Conservation (phyloP, 35 echinoderm and acorn worm genomes). For the Strongylocentrotus purpuratus region DNA sequence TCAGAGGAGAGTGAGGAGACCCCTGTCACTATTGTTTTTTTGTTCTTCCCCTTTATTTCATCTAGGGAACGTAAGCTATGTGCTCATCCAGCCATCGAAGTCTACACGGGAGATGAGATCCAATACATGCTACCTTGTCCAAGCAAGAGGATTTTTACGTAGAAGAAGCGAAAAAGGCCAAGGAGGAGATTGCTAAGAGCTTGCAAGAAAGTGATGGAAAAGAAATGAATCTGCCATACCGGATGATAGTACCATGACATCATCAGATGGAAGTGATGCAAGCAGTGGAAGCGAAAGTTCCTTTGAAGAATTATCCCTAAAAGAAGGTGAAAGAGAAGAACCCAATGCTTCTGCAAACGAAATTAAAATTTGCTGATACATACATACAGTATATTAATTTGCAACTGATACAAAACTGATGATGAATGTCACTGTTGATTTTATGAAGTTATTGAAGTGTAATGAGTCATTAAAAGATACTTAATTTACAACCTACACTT, state of each 20-base stretch:
- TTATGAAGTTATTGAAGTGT: no score
- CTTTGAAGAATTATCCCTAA: conserved; percentile 33
- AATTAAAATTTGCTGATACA: neutral
- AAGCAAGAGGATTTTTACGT: conserved; percentile 94
- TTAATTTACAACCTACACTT: no score
- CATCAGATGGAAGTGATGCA: neutral
- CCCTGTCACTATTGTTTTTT: neutral
- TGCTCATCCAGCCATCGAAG: conserved; percentile 84
- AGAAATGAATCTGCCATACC: neutral
- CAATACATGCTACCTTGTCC: conserved; percentile 81
- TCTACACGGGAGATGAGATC: conserved; percentile 70
- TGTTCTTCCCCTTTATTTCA: neutral
- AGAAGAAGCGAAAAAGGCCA: conserved; percentile 61
- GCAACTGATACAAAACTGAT: no score
- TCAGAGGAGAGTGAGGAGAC: neutral
- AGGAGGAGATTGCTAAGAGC: conserved; percentile 12
- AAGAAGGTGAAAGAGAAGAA: conserved; percentile 9
- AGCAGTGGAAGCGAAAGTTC: conserved; percentile 37
- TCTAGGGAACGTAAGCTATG: conserved; percentile 77
- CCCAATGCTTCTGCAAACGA: neutral
- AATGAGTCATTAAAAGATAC: no score
- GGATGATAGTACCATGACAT: neutral
- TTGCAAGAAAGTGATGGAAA: neutral
- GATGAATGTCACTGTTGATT: no score
- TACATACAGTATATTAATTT: neutral